phyloP scores from a whole-genome alignment of 2,888 invertebrate genomes.

The Eretmocerus hayati region DNA sequence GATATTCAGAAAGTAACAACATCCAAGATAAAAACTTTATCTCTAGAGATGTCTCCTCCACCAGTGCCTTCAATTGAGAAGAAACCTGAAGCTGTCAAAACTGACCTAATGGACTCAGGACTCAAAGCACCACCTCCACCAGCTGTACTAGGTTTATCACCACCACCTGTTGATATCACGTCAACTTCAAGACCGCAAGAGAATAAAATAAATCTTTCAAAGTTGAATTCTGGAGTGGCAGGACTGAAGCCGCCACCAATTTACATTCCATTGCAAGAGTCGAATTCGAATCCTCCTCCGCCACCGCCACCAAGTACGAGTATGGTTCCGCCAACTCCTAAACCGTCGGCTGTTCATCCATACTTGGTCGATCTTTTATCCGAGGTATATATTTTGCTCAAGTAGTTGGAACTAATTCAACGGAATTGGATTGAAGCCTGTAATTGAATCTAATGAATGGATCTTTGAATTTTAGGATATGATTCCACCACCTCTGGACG shows the following conservation, averaged over 20 bases:
- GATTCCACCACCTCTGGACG: slow-evolving; percentile 37
- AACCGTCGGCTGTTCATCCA: slow-evolving; percentile 36
- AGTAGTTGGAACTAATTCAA: background rate
- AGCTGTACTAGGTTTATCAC: slow-evolving; percentile 41
- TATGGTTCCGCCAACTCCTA: slow-evolving; percentile 29
- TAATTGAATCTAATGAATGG: background rate
- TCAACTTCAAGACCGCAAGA: slow-evolving; percentile 33
- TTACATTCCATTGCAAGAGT: slow-evolving; percentile 39
- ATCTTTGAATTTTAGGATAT: slow-evolving; percentile 33
- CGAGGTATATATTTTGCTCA: slow-evolving; percentile 27
- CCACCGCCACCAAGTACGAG: slow-evolving; percentile 29
- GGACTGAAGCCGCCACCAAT: slow-evolving; percentile 38
- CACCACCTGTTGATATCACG: slow-evolving; percentile 39
- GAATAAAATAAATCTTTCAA: slow-evolving; percentile 24
- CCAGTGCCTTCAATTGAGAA: slow-evolving; percentile 5
- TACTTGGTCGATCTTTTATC: slow-evolving; percentile 41
- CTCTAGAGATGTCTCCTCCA: slow-evolving; percentile 40
- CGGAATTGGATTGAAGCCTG: background rate
- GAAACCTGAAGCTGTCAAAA: slow-evolving; percentile 21
- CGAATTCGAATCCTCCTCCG: slow-evolving; percentile 27
- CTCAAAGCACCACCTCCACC: slow-evolving; percentile 40
- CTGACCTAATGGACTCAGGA: slow-evolving; percentile 27
- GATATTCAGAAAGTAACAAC: slow-evolving; percentile 11
- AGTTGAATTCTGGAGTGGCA: slow-evolving; percentile 27
- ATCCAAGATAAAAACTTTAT: slow-evolving; percentile 29